A percentile compares a stretch with the other conserved stretches of the same genome.
These are phyloP conservation scores for Periophthalmus modestus DNA, from an alignment of 2,113 vertebrate species.

Conservation along the genomic window DNA sequence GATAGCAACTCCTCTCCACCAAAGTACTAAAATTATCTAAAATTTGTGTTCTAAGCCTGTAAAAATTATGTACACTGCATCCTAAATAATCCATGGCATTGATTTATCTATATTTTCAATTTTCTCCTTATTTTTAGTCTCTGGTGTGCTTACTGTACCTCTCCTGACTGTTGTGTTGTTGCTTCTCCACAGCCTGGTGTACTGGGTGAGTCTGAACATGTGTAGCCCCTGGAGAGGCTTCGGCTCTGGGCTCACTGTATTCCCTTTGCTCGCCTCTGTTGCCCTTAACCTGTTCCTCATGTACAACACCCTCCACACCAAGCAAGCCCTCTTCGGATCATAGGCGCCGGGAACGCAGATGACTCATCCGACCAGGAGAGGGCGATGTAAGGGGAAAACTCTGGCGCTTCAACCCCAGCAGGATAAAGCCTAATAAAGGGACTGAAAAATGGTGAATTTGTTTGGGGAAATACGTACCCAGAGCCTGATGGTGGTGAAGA, in stretches of 20 bases:
- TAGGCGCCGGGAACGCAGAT: constrained; percentile 18
- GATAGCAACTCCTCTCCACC: no score
- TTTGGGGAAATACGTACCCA: no score
- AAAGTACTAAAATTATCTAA: no score
- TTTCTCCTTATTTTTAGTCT: neutral
- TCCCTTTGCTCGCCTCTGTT: constrained; percentile 74
- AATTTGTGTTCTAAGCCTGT: no score
- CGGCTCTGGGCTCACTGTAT: constrained; percentile 76
- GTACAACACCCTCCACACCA: constrained; percentile 58
- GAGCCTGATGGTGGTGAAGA: neutral
- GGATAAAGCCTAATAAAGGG: no score
- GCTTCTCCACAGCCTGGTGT: constrained; percentile 63
- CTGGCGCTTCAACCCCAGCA: no score
- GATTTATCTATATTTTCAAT: neutral
- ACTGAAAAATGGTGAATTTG: no score
- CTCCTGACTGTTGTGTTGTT: neutral
- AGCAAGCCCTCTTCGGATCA: constrained; percentile 57
- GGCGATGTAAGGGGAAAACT: no score
- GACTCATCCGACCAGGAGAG: no score
- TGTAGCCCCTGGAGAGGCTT: constrained; percentile 77
- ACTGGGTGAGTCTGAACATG: constrained; percentile 71
- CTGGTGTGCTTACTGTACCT: no score
- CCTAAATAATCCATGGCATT: no score
- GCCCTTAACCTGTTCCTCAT: constrained; percentile 76
- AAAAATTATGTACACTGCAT: no score